These are phyloP conservation scores for Orussus abietinus DNA, from an alignment of 1,140 invertebrate genomes.

Conservation along the genomic window DNA sequence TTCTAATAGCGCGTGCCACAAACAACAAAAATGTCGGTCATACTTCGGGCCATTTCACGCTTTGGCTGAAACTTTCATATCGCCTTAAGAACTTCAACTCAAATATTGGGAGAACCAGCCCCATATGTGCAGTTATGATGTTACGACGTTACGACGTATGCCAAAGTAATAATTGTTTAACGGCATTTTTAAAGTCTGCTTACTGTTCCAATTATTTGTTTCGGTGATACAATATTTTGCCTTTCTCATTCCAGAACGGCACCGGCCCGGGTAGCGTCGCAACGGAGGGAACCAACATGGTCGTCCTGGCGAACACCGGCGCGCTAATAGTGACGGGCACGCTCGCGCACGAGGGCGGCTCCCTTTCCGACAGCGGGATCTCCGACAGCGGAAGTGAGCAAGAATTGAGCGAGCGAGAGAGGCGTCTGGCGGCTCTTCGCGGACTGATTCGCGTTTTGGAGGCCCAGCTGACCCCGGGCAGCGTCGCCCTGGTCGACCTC, in stretches of 20 bases:
- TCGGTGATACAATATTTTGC: background rate
- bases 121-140: too few species aligned
- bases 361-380: constrained; percentile 70
- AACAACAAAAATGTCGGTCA: too few species aligned
- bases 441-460: constrained; percentile 66
- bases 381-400: constrained; percentile 74
- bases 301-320: constrained; percentile 26
- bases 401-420: constrained; percentile 68
- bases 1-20: too few species aligned
- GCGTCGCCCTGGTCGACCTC: constrained; percentile 55
- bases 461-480: constrained; percentile 62
- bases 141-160: too few species aligned
- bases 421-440: constrained; percentile 63
- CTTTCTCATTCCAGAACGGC: constrained; percentile 32
- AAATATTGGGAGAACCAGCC: too few species aligned
- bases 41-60: too few species aligned
- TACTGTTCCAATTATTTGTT: too few species aligned
- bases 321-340: constrained; percentile 28
- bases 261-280: constrained; percentile 20
- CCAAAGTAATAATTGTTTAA: too few species aligned
- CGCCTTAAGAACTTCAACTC: too few species aligned
- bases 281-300: constrained; percentile 22
- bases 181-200: too few species aligned
- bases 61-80: too few species aligned
- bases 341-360: constrained; percentile 55